Evolutionary conservation across 1,140 invertebrate genomes (phyloP), one percentile per base, ranked within the genome.

Genomic region (Ceratina calcarata): DNA sequence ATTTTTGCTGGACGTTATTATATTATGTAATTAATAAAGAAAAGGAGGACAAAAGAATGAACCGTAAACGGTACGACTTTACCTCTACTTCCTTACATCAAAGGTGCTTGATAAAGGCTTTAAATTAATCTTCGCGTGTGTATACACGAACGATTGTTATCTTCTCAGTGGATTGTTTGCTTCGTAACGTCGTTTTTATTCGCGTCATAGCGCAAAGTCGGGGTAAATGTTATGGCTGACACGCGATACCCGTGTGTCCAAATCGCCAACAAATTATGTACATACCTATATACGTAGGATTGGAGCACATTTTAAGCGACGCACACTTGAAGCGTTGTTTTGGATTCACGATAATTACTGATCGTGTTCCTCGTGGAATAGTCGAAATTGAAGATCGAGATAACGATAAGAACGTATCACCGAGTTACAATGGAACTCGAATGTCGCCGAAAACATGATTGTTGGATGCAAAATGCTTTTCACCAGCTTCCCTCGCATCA

Each of bases 71-170:
- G 68, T 49, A 68, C 13, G 0, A 16, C 78, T 60, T 20, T 16
- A 6, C 16, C n/a, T 70, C 60, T 51, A 8, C 20, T 73, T 73
- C 20, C 32, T 58, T 66, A 27, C 73, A 66, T 71, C 60, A 57
- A 65, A 27, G 61, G 0, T 10, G 8, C 51, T 64, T 51, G 45
- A 81, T 90, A 89, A 90, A 80, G 80, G 80, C 77, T 86, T 86
- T 84, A 88, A 89, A 90, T 90, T 90, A 90, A 90, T 89, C 89
- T 89, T 66, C 15, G 15, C 67, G 68, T 83, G 69, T 84, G 79
- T 89, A 87, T 86, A 82, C 83, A 84, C 71, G 78, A 72, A 58
- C 67, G 74, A 88, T 84, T 73, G 81, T 86, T 89, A 87, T 87
- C 85, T 83, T 8, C 45, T 53, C 67, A 8, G 57, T 87, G 57